phyloP scores from a whole-genome alignment of 2,888 invertebrate species.

The Tiphia femorata region DNA sequence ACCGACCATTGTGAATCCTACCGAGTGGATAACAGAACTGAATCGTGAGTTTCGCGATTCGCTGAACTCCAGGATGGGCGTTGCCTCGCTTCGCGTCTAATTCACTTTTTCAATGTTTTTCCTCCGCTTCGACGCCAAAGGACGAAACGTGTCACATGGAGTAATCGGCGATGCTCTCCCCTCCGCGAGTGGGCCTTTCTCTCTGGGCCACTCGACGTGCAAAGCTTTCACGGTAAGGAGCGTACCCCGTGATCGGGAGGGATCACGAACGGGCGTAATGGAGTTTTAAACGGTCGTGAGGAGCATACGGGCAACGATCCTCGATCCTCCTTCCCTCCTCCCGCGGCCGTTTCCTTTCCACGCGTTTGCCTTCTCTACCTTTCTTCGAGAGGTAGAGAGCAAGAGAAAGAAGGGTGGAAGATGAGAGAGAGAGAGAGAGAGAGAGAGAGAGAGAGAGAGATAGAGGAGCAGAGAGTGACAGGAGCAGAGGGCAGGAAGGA shows the following conservation, averaged over 20 bases:
- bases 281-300: conserved; percentile 51
- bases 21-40: too few relatives aligned
- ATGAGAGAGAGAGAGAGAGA: too few relatives aligned
- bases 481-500: too few relatives aligned
- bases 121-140: too few relatives aligned
- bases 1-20: too few relatives aligned
- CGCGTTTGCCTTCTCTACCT: conserved; percentile 8
- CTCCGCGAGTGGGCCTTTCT: conserved; percentile 15
- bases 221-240: conserved; percentile 14
- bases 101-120: too few relatives aligned
- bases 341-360: background rate
- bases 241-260: conserved; percentile 33
- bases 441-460: conserved; percentile 20
- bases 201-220: too few relatives aligned
- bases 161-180: conserved; percentile 35
- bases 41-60: too few relatives aligned
- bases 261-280: conserved; percentile 46
- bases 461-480: background rate
- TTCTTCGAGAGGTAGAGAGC: conserved; percentile 9
- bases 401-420: conserved; percentile 9
- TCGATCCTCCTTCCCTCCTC: conserved; percentile 17
- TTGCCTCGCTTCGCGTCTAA: too few relatives aligned
- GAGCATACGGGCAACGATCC: conserved; percentile 37
- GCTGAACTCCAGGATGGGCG: too few relatives aligned
- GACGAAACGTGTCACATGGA: conserved; percentile 34